phyloP scores from a whole-genome alignment of 2,113 vertebrate species.

The Passer domesticus region DNA sequence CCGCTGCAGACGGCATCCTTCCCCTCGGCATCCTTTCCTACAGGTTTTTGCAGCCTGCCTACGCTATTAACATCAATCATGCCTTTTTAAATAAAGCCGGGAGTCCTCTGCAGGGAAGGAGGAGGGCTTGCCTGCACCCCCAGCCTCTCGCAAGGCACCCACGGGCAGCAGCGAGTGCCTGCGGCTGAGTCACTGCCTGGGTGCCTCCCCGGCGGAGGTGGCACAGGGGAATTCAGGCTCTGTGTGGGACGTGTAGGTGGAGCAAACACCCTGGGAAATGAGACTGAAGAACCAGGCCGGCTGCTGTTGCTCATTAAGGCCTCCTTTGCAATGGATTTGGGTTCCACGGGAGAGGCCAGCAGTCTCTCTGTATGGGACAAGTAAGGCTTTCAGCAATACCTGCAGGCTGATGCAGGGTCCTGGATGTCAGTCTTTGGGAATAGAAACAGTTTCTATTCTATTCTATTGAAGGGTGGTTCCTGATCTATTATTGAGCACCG shows the following conservation, averaged over 20 bases:
- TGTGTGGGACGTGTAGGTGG: background rate
- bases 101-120: background rate
- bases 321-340: background rate
- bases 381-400: background rate
- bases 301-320: background rate
- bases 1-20: background rate
- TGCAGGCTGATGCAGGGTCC: background rate
- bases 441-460: background rate
- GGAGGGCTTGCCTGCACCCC: background rate
- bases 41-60: background rate
- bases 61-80: background rate
- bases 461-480: background rate
- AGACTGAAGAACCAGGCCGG: background rate
- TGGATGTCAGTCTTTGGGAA: background rate
- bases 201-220: background rate
- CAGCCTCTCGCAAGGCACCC: background rate
- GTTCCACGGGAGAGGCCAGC: background rate
- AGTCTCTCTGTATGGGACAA: background rate
- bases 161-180: background rate
- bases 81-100: background rate
- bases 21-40: background rate
- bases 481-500: background rate
- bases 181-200: background rate
- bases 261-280: background rate
- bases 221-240: background rate